Evolutionary conservation across 2,797 vertebrate species (phyloP).

Genomic region (Eurystomus glaucurus): DNA sequence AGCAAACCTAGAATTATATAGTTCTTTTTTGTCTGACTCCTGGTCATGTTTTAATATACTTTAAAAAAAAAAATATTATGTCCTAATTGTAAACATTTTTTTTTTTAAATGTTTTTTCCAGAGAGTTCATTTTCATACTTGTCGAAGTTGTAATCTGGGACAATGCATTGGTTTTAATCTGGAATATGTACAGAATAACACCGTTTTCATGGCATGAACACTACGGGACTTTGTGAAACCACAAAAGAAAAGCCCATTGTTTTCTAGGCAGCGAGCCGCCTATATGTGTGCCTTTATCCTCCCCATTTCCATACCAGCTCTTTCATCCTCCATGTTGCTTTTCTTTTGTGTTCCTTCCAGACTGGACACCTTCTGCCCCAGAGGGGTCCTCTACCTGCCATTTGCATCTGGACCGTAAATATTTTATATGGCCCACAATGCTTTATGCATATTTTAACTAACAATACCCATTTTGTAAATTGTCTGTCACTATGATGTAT

Average conservation of each 20-base stretch:
- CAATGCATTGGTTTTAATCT: neutral
- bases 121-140: neutral
- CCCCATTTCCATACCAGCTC: neutral
- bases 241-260: neutral
- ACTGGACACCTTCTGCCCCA: constrained; percentile 52
- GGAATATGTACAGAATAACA: neutral
- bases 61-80: too few species aligned
- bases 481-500: constrained; percentile 58
- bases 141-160: neutral
- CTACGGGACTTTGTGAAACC: neutral
- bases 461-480: constrained; percentile 57
- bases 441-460: constrained; percentile 71
- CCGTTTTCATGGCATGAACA: neutral
- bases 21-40: neutral
- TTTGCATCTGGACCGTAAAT: constrained; percentile 68
- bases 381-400: constrained; percentile 55
- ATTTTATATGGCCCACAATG: constrained; percentile 65
- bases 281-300: neutral
- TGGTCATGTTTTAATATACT: fast-evolving
- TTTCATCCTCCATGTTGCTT: constrained; percentile 50
- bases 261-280: neutral
- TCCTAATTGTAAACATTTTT: neutral
- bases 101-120: too few species aligned
- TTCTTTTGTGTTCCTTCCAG: constrained; percentile 49
- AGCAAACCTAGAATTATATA: fast-evolving